phyloP scores from a whole-genome alignment of 2,113 vertebrate species.

The Seriola rivoliana region DNA sequence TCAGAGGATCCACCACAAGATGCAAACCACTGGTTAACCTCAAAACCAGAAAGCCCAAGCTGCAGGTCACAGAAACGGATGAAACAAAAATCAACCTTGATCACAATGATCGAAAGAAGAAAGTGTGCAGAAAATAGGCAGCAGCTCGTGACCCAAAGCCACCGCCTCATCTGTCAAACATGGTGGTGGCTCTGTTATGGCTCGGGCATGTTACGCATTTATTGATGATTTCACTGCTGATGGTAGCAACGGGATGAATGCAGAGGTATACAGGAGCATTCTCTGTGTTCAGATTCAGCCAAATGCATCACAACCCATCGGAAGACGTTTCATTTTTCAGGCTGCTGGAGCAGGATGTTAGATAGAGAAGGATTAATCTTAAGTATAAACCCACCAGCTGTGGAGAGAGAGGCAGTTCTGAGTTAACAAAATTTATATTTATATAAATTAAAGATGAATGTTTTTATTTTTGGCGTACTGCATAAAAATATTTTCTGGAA shows the following conservation, averaged over 20 bases:
- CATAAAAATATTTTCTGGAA: slow-evolving; percentile 17
- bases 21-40: not conserved
- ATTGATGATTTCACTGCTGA: not conserved
- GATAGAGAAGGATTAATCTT: not conserved
- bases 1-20: not conserved
- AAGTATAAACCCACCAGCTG: not conserved
- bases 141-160: not conserved
- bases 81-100: not conserved
- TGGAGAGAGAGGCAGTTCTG: no score
- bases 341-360: not conserved
- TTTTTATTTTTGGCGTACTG: not conserved
- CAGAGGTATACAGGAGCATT: not conserved
- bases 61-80: no score
- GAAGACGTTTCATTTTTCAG: not conserved
- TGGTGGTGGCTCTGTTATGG: not conserved
- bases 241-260: not conserved
- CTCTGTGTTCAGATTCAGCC: not conserved
- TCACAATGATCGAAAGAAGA: not conserved
- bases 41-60: not conserved
- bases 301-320: not conserved
- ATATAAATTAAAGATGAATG: not conserved
- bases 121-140: not conserved
- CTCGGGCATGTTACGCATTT: not conserved
- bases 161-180: not conserved
- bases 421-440: not conserved